Evolutionary conservation across 2,888 invertebrate species (phyloP).

Genomic region (Lagria hirta): DNA sequence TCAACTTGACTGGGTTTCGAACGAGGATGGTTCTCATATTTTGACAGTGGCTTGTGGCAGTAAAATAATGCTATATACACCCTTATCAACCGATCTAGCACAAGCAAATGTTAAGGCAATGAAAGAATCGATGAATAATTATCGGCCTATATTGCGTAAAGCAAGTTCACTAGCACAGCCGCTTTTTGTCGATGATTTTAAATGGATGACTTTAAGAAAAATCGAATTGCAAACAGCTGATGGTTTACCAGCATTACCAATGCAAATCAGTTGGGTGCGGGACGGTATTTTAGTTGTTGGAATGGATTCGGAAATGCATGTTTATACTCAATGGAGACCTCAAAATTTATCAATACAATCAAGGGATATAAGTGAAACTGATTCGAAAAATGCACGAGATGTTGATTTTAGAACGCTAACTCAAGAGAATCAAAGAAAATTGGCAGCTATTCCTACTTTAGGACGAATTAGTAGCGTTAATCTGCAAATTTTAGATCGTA

Average conservation of each 20-base stretch:
- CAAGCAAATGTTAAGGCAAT: slow-evolving; percentile 83
- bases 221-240: slow-evolving; percentile 92
- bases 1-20: slow-evolving; percentile 98
- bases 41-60: slow-evolving; percentile 95
- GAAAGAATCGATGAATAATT: slow-evolving; percentile 76
- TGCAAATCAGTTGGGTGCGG: slow-evolving; percentile 97
- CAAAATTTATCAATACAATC: slow-evolving; percentile 51
- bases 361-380: slow-evolving; percentile 64
- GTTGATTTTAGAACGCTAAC: slow-evolving; percentile 69
- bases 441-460: slow-evolving; percentile 75
- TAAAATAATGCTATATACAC: slow-evolving; percentile 88
- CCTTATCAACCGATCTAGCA: slow-evolving; percentile 91
- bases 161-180: slow-evolving; percentile 90
- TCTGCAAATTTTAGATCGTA: slow-evolving; percentile 73
- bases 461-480: slow-evolving; percentile 84
- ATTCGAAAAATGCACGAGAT: slow-evolving; percentile 65
- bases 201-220: slow-evolving; percentile 94
- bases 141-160: slow-evolving; percentile 83
- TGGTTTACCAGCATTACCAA: slow-evolving; percentile 93
- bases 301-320: slow-evolving; percentile 99
- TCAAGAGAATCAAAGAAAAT: slow-evolving; percentile 65
- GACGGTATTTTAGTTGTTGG: slow-evolving; percentile 98
- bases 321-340: slow-evolving; percentile 97
- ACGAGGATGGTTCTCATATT: slow-evolving; percentile 98
- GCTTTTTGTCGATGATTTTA: slow-evolving; percentile 86